phyloP scores from a whole-genome alignment of 1,140 invertebrate species.

The Cyphomyrmex costatus region DNA sequence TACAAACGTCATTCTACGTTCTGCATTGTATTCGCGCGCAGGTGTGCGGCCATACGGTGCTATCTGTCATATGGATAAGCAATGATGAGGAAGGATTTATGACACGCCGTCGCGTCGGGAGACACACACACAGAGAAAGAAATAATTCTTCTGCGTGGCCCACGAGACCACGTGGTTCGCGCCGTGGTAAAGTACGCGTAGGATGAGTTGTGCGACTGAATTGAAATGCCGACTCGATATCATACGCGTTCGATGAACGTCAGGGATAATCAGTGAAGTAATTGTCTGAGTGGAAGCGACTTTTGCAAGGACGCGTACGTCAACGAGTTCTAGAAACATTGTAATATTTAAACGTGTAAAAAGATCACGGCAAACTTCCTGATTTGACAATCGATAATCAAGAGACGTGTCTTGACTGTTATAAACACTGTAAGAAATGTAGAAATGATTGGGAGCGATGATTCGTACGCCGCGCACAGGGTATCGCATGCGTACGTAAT shows the following conservation, averaged over 20 bases:
- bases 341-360: not conserved
- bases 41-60: constrained; percentile 26
- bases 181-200: constrained; percentile 24
- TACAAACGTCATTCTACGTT: not conserved
- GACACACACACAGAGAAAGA: constrained; percentile 17
- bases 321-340: not conserved
- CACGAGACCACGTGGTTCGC: not conserved
- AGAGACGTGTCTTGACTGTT: not conserved
- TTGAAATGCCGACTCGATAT: constrained; percentile 14
- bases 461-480: constrained; percentile 29
- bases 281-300: not conserved
- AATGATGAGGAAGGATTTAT: constrained; percentile 45
- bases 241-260: not conserved
- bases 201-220: constrained; percentile 15
- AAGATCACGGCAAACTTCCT: not conserved
- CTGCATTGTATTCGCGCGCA: not conserved
- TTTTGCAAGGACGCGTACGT: constrained; percentile 7
- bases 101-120: not conserved
- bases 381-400: not conserved
- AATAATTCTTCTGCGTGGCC: constrained; percentile 1
- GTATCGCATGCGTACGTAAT: constrained; percentile 74
- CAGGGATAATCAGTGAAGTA: not conserved
- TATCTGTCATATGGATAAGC: constrained; percentile 38
- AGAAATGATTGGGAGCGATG: constrained; percentile 55
- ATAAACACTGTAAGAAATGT: not conserved